Base-by-base conservation (phyloP, 2,888 invertebrate genomes). In the Sinodicranocentrus sp. region DNA sequence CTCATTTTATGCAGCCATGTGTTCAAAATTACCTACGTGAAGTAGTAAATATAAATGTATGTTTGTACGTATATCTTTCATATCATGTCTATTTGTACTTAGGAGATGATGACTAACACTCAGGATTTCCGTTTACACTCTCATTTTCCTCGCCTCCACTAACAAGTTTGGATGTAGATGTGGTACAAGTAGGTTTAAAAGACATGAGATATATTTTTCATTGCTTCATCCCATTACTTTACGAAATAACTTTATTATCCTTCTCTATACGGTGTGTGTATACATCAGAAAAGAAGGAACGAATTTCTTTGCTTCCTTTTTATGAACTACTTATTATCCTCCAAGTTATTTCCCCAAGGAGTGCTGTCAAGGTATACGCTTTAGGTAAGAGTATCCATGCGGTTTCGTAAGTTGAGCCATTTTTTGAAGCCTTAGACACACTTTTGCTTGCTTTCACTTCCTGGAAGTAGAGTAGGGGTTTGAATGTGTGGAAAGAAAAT, bases 71-170 rank as follows among this genome's bases (percentile, higher is more conserved):
- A n/a, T n/a, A n/a, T n/a, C n/a, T 61, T 61, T 59, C 73, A 73
- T 73, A n/a, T n/a, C n/a, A n/a, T n/a, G n/a, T n/a, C n/a, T n/a
- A n/a, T n/a, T n/a, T n/a, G n/a, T n/a, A n/a, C n/a, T n/a, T n/a
- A n/a, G n/a, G n/a, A n/a, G n/a, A n/a, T n/a, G n/a, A n/a, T n/a
- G n/a, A n/a, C n/a, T n/a, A 61, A 48, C 65, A 48, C 61, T 63
- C 75, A 65, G 75, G 67, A 76, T 76, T 76, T 76, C 76, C 76
- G 54, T 67, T 76, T 76, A 76, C 76, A 76, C 67, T 39, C 76
- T 76, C 76, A 76, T 67, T 76, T 76, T 76, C 67, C 63, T 76
- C 67, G 76, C 77, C 57, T 68, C 21, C 23, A 2, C 5, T 57
- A 57, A 57, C 57, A 19, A 23, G 21, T 23, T 48, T 48, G 15